These are phyloP conservation scores for Lagorchestes hirsutus DNA, from an alignment of 2,797 vertebrate species.

Conservation along the genomic window DNA sequence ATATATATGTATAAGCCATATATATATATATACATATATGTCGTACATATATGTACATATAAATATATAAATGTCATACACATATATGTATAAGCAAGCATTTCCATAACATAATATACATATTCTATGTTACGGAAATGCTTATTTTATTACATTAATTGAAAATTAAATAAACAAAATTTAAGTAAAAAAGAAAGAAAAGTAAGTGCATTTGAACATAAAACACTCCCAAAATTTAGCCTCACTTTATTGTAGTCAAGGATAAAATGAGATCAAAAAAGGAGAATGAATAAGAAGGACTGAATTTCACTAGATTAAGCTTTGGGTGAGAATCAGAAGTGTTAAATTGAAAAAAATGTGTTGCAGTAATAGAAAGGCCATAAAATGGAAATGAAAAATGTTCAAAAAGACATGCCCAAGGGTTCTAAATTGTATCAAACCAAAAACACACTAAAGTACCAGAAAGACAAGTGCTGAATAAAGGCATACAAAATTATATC, in stretches of 20 bases:
- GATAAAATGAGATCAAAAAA: conserved; percentile 8
- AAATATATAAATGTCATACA: too few species aligned
- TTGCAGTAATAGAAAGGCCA: conserved; percentile 4
- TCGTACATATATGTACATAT: too few species aligned
- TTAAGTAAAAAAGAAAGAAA: neutral
- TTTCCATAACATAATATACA: too few species aligned
- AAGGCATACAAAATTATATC: conserved; percentile 22
- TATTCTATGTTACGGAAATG: too few species aligned
- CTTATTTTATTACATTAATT: too few species aligned
- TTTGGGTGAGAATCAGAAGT: conserved; percentile 24
- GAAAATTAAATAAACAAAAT: too few species aligned
- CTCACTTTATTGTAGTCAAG: neutral
- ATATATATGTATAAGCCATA: too few species aligned
- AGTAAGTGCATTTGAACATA: neutral
- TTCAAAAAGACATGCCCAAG: conserved; percentile 12
- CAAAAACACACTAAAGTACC: neutral
- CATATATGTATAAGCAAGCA: too few species aligned
- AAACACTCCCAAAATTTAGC: neutral
- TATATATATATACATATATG: too few species aligned
- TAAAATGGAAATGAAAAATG: conserved; percentile 28
- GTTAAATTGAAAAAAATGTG: neutral
- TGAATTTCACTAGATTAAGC: conserved; percentile 22
- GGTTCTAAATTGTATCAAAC: conserved; percentile 6
- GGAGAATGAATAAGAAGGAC: neutral
- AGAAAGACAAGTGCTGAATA: neutral